Base-by-base conservation (phyloP, 2,113 vertebrate species). In the Vanacampus margaritifer region DNA sequence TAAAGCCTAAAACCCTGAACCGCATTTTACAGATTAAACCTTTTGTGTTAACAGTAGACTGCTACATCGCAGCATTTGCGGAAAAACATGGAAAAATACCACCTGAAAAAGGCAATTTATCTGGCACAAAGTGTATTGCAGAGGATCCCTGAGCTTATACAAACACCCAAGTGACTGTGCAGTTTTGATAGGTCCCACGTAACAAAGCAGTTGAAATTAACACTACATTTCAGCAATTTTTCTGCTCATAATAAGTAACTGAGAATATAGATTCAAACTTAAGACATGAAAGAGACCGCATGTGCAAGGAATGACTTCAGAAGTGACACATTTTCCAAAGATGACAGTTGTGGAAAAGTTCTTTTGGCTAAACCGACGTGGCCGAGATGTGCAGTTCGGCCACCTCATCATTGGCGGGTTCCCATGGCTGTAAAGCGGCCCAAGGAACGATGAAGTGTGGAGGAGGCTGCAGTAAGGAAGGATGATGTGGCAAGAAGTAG, bases 381-480 rank as follows among this genome's bases (percentile, higher is more conserved):
- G 51, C 76, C 64, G 37, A 72, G 63, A 68, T 46, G 1, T 45
- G 39, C 35, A 35, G 56, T 67, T 51, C 0, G 36, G 32, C 12
- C 3, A 10, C 68, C 59, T 85, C 86, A 54, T 84, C 79, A 65
- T 84, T 90, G 66, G 79, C 87, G 3, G 75, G 64, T 16, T 78
- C 87, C 84, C 88, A 90, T 3, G 87, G 78, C 69, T 90, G 88
- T 63, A 91, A 64, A 45, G 84, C 23, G 67, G 90, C 89, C 26
- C 89, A 89, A 43, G 92, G 91, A 54, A 93, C 13, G 57, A 93
- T 88, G 83, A 93, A 93, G 75, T 90, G 91, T 0, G 90, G 89
- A 16, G 85, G 39, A 0, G 76, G 74, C 66, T 88, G 90, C 3
- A 87, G 89, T 53, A 90, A 26, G 43, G 90, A 89, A 16, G 86